These are phyloP conservation scores for Neoitamus cyanurus DNA, from an alignment of 2,888 invertebrate species.

Conservation along the genomic window DNA sequence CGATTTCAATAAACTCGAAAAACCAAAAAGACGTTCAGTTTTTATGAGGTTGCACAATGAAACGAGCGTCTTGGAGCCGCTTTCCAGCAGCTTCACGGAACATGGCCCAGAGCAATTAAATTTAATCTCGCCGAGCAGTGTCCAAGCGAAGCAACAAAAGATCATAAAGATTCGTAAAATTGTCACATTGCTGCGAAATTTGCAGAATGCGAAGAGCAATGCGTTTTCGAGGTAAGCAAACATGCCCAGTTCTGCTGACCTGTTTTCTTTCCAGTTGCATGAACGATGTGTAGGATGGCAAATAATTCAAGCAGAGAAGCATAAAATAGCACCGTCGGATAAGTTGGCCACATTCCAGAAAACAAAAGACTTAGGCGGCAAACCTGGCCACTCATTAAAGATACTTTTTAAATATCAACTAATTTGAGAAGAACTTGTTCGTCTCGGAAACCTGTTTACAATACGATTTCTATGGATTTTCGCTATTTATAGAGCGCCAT, in stretches of 20 bases:
- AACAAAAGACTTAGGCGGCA: slow-evolving; percentile 37
- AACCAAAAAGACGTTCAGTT: not conserved
- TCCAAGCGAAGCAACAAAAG: not conserved
- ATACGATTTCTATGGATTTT: slow-evolving; percentile 16
- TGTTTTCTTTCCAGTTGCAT: not conserved
- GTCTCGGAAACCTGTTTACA: slow-evolving; percentile 16
- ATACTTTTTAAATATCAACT: slow-evolving; percentile 3
- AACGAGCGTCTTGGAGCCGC: not conserved
- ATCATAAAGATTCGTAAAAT: not conserved
- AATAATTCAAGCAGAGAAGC: not conserved
- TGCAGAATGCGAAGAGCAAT: not conserved
- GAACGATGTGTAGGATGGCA: not conserved
- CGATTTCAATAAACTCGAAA: not conserved
- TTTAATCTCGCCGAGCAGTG: not conserved
- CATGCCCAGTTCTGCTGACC: not conserved
- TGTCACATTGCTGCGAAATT: not conserved
- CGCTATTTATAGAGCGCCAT: slow-evolving; percentile 36
- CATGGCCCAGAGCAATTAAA: not conserved
- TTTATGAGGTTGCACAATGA: not conserved
- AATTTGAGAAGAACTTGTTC: slow-evolving; percentile 26
- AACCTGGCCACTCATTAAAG: not conserved
- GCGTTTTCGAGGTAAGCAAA: not conserved
- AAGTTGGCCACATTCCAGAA: slow-evolving; percentile 7
- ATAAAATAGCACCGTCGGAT: not conserved
- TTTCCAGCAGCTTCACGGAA: not conserved